These are phyloP conservation scores for Tyrannus savana DNA, from an alignment of 2,113 vertebrate genomes.

Conservation along the genomic window DNA sequence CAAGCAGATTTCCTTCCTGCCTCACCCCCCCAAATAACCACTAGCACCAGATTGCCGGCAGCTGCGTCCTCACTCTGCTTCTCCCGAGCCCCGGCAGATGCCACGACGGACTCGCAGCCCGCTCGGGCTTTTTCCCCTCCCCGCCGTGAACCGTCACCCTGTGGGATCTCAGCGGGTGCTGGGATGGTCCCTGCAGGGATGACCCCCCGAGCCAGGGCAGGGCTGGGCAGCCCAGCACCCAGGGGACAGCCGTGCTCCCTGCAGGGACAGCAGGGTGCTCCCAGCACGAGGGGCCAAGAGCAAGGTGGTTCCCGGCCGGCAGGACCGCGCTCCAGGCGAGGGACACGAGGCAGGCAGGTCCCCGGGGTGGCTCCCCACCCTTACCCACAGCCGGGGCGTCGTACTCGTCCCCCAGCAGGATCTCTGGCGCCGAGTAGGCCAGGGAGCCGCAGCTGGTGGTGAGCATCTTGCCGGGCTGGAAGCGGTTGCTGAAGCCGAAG, in stretches of 20 bases:
- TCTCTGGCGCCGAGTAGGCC: slow-evolving; percentile 88
- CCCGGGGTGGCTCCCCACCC: background rate
- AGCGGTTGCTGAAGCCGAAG: slow-evolving; percentile 90
- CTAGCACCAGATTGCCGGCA: background rate
- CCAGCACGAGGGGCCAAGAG: background rate
- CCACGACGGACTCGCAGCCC: background rate
- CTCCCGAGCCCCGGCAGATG: background rate
- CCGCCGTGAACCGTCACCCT: background rate
- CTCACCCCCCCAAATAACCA: background rate
- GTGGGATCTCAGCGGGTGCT: rapidly evolving
- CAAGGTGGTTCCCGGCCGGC: rapidly evolving
- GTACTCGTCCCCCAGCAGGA: slow-evolving; percentile 88
- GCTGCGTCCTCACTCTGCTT: background rate
- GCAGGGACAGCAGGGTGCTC: background rate
- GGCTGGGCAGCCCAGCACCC: background rate
- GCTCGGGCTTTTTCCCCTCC: background rate
- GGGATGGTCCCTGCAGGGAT: background rate
- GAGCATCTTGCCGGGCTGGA: slow-evolving; percentile 87
- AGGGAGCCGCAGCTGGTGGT: slow-evolving; percentile 89
- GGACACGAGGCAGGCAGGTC: background rate
- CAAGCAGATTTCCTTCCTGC: slow-evolving; percentile 26
- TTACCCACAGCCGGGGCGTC: slow-evolving; percentile 88
- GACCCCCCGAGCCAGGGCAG: background rate
- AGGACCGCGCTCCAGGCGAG: background rate
- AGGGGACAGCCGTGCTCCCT: background rate